Percentiles rank a stretch among this genome's conserved stretches.
Evolutionary conservation across 2,888 invertebrate species (phyloP).

Genomic region (Chaetogeoica ovagalla): DNA sequence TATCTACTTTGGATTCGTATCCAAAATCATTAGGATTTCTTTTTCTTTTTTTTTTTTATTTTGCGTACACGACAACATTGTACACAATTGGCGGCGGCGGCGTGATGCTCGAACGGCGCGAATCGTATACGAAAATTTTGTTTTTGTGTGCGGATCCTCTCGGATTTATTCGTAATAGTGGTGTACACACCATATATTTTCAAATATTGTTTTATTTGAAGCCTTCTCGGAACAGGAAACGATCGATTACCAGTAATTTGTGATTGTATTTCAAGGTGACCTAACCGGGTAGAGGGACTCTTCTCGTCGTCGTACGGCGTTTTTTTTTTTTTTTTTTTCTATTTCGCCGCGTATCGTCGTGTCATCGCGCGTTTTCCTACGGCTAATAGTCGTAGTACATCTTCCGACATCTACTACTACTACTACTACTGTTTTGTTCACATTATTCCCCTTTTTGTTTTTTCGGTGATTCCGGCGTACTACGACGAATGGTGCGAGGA

Average conservation of each 20-base stretch:
- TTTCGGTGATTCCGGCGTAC: conserved; percentile 14
- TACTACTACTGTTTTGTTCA: background rate
- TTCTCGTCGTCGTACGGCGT: background rate
- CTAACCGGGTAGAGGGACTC: too few relatives aligned
- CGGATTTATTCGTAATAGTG: background rate
- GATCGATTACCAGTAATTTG: conserved; percentile 17
- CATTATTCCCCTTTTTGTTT: background rate
- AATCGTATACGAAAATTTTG: too few relatives aligned
- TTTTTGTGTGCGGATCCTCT: too few relatives aligned
- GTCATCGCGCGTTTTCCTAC: background rate
- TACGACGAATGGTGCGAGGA: too few relatives aligned
- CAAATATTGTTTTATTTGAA: background rate
- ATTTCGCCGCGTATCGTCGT: background rate
- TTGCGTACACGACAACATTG: too few relatives aligned
- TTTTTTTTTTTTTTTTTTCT: background rate
- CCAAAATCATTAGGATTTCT: too few relatives aligned
- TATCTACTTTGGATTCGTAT: too few relatives aligned
- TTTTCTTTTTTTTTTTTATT: too few relatives aligned
- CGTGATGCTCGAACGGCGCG: too few relatives aligned
- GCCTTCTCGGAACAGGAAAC: conserved; percentile 9
- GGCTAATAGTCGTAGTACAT: background rate
- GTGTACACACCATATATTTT: too few relatives aligned
- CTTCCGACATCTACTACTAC: background rate
- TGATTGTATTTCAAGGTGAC: conserved; percentile 39
- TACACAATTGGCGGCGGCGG: too few relatives aligned